These are phyloP conservation scores for Synergus umbraculus DNA, from an alignment of 2,888 invertebrate genomes.

Conservation along the genomic window DNA sequence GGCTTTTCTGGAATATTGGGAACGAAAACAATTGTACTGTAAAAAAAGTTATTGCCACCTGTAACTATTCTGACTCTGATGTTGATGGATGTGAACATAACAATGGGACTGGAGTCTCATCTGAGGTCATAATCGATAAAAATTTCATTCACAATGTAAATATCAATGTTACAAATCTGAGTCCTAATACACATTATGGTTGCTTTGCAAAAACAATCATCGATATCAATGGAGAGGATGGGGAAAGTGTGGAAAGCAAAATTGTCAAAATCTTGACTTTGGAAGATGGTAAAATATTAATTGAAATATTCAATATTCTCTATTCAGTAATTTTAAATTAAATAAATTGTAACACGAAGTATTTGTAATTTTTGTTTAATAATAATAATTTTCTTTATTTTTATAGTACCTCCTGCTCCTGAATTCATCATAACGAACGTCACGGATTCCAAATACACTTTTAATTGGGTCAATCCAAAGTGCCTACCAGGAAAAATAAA, in stretches of 20 bases:
- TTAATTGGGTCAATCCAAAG: slow-evolving; percentile 64
- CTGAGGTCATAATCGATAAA: slow-evolving; percentile 35
- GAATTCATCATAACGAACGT: slow-evolving; percentile 51
- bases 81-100: slow-evolving; percentile 61
- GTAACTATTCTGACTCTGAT: slow-evolving; percentile 55
- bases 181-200: slow-evolving; percentile 66
- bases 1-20: slow-evolving; percentile 62
- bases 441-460: slow-evolving; percentile 57
- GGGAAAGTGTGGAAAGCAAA: slow-evolving; percentile 59
- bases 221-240: slow-evolving; percentile 45
- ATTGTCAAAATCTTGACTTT: slow-evolving; percentile 55
- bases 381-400: slow-evolving; percentile 20
- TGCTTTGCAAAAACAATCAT: slow-evolving; percentile 59
- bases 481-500: slow-evolving; percentile 64
- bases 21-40: slow-evolving; percentile 63
- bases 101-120: slow-evolving; percentile 44
- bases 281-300: slow-evolving; percentile 62
- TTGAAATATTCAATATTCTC: background rate
- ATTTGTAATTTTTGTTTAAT: background rate
- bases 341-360: too few relatives aligned
- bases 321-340: background rate
- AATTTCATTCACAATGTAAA: slow-evolving; percentile 41
- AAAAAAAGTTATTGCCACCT: slow-evolving; percentile 55
- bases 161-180: slow-evolving; percentile 58
- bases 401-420: slow-evolving; percentile 62